A percentile compares a stretch with the other conserved stretches of the same genome.
Conservation (phyloP, 1,140 invertebrate genomes). For the Augochlora pura region DNA sequence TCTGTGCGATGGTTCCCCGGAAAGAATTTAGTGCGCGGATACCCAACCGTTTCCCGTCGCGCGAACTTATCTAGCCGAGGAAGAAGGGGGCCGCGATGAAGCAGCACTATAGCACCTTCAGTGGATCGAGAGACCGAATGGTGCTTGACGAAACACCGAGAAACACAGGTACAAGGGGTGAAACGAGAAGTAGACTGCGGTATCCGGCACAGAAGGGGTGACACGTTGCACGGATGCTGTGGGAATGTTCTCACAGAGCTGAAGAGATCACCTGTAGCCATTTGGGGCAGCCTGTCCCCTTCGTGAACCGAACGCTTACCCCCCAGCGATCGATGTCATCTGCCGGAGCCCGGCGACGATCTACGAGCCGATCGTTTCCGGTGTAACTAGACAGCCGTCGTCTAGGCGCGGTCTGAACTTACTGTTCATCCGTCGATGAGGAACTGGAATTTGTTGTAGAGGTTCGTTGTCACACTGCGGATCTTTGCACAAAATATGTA, state of each 20-base stretch:
- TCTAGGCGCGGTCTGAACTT: no score
- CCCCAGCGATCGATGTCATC: constrained; percentile 59
- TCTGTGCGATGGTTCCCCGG: constrained; percentile 51
- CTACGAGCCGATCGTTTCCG: constrained; percentile 12
- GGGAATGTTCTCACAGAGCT: constrained; percentile 76
- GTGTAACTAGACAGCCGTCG: neutral
- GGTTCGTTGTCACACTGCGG: no score
- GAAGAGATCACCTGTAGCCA: constrained; percentile 74
- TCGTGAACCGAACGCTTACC: constrained; percentile 33
- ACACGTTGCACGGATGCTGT: constrained; percentile 73
- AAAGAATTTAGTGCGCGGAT: constrained; percentile 64
- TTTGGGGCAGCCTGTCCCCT: constrained; percentile 43
- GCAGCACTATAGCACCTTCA: constrained; percentile 59
- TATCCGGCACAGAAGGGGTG: constrained; percentile 65
- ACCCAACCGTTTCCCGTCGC: constrained; percentile 75
- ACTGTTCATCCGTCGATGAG: no score
- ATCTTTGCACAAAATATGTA: no score
- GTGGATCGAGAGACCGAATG: constrained; percentile 37
- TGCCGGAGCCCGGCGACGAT: constrained; percentile 10
- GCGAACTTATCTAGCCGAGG: constrained; percentile 60
- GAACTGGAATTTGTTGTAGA: no score
- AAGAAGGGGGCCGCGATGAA: constrained; percentile 45
- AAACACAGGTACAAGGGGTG: constrained; percentile 38
- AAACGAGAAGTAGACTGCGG: constrained; percentile 53
- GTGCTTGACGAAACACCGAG: constrained; percentile 35